A percentile compares a stretch with the other conserved stretches of the same genome.
phyloP scores from a whole-genome alignment of 2,797 vertebrate species.

The Craterocephalus amniculus region DNA sequence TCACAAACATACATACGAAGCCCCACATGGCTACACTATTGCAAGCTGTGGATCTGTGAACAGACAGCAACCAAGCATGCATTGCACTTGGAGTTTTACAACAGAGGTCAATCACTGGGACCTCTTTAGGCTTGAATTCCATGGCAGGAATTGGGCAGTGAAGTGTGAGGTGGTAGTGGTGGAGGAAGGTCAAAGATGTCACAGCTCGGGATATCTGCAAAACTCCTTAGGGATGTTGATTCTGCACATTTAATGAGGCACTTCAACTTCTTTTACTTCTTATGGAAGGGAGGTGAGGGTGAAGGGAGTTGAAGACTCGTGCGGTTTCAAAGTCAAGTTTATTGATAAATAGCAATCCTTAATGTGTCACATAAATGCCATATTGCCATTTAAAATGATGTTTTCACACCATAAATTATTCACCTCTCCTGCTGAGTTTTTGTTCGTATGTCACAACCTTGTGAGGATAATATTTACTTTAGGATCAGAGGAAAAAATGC shows the following conservation, averaged over 20 bases:
- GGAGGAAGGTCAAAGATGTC: conserved; percentile 46
- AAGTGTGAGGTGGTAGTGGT: conserved; percentile 44
- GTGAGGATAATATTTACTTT: background rate
- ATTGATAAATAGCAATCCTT: conserved; percentile 51
- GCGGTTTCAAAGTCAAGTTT: conserved; percentile 6
- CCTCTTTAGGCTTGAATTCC: conserved; percentile 68
- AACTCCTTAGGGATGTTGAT: conserved; percentile 53
- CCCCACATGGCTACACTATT: conserved; percentile 30
- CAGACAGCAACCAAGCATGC: conserved; percentile 57
- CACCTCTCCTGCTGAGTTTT: conserved; percentile 12
- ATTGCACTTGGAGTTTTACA: conserved; percentile 67
- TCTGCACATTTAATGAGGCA: conserved; percentile 61
- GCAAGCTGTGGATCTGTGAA: conserved; percentile 42
- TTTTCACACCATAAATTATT: conserved; percentile 46
- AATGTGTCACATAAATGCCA: conserved; percentile 25
- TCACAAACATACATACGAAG: conserved; percentile 48
- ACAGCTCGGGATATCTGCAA: conserved; percentile 60
- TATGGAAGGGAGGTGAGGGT: background rate
- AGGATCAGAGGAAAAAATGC: background rate
- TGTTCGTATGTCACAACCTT: conserved; percentile 30
- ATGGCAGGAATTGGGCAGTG: conserved; percentile 53
- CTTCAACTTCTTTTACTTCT: conserved; percentile 64
- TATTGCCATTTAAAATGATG: conserved; percentile 44
- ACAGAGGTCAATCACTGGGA: conserved; percentile 74
- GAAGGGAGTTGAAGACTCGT: background rate